These are phyloP conservation scores for Brachionus manjavacas DNA, from an alignment of 1,140 invertebrate genomes.

Conservation along the genomic window DNA sequence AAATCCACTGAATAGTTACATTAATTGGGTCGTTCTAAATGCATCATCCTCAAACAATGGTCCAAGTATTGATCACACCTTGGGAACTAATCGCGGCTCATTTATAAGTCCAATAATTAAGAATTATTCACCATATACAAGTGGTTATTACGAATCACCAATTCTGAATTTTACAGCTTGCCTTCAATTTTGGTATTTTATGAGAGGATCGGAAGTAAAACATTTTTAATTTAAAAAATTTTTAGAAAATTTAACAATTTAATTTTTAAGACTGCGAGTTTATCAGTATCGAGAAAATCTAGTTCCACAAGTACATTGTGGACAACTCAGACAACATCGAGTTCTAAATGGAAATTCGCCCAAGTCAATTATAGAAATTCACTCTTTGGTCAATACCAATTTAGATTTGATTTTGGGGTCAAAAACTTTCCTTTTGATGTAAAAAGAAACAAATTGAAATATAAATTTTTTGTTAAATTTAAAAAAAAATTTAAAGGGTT, in stretches of 20 bases:
- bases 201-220: slow-evolving; percentile 27
- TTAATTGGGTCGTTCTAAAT: slow-evolving; percentile 13
- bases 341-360: background rate
- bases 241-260: background rate
- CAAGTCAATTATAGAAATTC: background rate
- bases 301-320: background rate
- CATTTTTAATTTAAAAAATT: too few relatives aligned
- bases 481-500: background rate
- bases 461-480: background rate
- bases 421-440: slow-evolving; percentile 15
- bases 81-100: slow-evolving; percentile 46
- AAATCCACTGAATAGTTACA: background rate
- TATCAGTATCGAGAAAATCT: slow-evolving; percentile 5
- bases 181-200: slow-evolving; percentile 40
- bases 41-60: slow-evolving; percentile 42
- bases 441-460: background rate
- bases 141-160: background rate
- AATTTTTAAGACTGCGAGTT: slow-evolving; percentile 6
- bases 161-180: background rate
- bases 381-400: background rate
- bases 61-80: slow-evolving; percentile 51
- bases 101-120: slow-evolving; percentile 19
- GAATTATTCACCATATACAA: background rate
- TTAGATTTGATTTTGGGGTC: background rate
- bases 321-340: background rate